Percentiles rank a stretch among this genome's conserved stretches.
phyloP scores from a whole-genome alignment of 2,797 vertebrate genomes.

The Erpetoichthys calabaricus region DNA sequence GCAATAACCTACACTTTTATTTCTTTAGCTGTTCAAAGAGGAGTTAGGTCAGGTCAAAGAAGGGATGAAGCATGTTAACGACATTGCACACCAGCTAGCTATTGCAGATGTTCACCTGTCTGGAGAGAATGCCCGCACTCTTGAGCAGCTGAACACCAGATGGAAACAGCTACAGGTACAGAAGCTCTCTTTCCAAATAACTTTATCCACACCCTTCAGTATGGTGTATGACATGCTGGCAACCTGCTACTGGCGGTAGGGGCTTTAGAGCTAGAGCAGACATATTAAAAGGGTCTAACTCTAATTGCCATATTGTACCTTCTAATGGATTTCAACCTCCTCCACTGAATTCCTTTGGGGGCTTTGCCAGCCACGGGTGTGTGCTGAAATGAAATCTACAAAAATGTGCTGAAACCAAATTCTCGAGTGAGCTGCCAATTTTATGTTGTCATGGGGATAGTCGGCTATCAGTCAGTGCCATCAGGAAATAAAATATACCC shows the following conservation, averaged over 20 bases:
- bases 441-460: too few relatives aligned
- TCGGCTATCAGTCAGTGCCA: too few relatives aligned
- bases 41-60: slow-evolving; percentile 83
- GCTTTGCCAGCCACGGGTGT: too few relatives aligned
- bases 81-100: slow-evolving; percentile 87
- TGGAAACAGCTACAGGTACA: slow-evolving; percentile 92
- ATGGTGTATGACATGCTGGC: background rate
- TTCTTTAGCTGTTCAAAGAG: slow-evolving; percentile 78
- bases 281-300: too few relatives aligned
- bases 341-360: too few relatives aligned
- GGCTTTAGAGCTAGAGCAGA: background rate
- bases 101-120: slow-evolving; percentile 91
- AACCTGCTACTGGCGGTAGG: background rate
- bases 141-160: slow-evolving; percentile 84
- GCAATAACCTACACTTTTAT: background rate
- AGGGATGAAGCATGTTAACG: slow-evolving; percentile 83
- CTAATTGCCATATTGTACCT: too few relatives aligned
- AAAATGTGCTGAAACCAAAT: too few relatives aligned
- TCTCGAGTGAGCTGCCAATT: too few relatives aligned
- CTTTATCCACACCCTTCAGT: background rate
- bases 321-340: too few relatives aligned
- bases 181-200: background rate
- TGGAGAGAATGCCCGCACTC: slow-evolving; percentile 76
- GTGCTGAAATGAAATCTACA: too few relatives aligned
- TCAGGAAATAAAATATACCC: too few relatives aligned